Percentiles rank a stretch among this genome's conserved stretches.
phyloP scores from a whole-genome alignment of 2,113 vertebrate genomes.

The Noturus placidus region DNA sequence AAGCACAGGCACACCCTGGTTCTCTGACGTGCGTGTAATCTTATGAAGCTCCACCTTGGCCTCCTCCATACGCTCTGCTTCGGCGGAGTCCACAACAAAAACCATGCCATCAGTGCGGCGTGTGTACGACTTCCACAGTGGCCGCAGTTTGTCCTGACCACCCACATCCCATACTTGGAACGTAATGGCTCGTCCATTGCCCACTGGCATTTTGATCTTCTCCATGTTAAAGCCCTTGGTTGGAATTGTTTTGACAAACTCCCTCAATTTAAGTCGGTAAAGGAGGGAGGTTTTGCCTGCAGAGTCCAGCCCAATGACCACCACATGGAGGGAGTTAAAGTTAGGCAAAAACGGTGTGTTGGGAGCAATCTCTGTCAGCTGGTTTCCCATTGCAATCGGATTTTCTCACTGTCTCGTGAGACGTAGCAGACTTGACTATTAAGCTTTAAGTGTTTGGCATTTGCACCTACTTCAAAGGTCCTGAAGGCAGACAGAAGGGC shows the following conservation, averaged over 20 bases:
- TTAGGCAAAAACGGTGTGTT: constrained; percentile 78
- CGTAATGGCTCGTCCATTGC: constrained; percentile 74
- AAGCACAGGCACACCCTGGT: constrained; percentile 85
- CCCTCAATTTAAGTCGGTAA: constrained; percentile 86
- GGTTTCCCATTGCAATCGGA: constrained; percentile 81
- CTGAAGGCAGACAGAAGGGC: constrained; percentile 51
- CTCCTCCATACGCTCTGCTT: constrained; percentile 85
- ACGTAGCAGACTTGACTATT: constrained; percentile 57
- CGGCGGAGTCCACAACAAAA: constrained; percentile 86
- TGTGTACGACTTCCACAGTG: constrained; percentile 89
- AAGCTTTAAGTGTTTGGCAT: constrained; percentile 60
- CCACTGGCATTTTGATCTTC: constrained; percentile 82
- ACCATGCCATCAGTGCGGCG: constrained; percentile 85
- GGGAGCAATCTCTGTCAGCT: constrained; percentile 83
- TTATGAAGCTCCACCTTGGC: constrained; percentile 86
- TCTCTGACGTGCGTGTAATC: constrained; percentile 83
- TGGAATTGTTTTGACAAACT: constrained; percentile 87
- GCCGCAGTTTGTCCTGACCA: constrained; percentile 88
- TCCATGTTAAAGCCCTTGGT: constrained; percentile 92
- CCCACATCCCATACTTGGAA: constrained; percentile 93
- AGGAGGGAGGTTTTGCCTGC: constrained; percentile 88
- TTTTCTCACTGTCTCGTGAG: constrained; percentile 61
- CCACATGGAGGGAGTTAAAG: constrained; percentile 83
- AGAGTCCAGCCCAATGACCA: constrained; percentile 83
- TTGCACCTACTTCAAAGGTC: constrained; percentile 60